Conservation (phyloP, 2,797 vertebrate genomes). For the Rallus crepitans region DNA sequence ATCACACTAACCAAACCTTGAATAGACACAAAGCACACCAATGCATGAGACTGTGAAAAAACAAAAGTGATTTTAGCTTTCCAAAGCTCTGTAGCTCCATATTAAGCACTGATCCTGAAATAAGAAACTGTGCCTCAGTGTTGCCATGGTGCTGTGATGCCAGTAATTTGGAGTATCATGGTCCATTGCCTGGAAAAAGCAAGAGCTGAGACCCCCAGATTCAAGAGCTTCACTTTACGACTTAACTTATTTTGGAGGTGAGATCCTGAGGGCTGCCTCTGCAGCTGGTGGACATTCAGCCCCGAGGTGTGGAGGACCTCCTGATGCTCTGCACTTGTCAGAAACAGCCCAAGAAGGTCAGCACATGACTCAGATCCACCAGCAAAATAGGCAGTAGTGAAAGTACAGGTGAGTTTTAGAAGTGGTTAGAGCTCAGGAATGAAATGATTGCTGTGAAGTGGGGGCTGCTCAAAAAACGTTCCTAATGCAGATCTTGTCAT, state of each 20-base stretch:
- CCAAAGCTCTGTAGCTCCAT: neutral
- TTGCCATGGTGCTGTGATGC: neutral
- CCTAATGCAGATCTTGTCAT: neutral
- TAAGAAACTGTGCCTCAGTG: neutral
- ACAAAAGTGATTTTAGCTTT: neutral
- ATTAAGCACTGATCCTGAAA: neutral
- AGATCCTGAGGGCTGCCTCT: neutral
- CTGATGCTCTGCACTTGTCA: neutral
- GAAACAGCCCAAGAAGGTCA: accelerated
- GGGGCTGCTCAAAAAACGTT: neutral
- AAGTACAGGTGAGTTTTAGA: neutral
- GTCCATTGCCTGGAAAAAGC: neutral
- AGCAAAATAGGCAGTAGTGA: neutral
- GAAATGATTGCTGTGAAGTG: neutral
- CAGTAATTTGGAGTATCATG: neutral
- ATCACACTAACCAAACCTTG: neutral
- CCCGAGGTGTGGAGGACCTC: neutral
- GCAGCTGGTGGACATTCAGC: neutral
- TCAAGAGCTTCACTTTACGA: neutral
- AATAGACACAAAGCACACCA: neutral
- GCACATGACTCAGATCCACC: neutral
- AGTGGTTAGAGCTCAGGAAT: neutral
- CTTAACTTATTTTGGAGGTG: neutral
- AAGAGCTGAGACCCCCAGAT: neutral
- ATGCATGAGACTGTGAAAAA: neutral